These are phyloP conservation scores for Pseudois nayaur DNA, from an alignment of 2,113 vertebrate species.

Conservation along the genomic window DNA sequence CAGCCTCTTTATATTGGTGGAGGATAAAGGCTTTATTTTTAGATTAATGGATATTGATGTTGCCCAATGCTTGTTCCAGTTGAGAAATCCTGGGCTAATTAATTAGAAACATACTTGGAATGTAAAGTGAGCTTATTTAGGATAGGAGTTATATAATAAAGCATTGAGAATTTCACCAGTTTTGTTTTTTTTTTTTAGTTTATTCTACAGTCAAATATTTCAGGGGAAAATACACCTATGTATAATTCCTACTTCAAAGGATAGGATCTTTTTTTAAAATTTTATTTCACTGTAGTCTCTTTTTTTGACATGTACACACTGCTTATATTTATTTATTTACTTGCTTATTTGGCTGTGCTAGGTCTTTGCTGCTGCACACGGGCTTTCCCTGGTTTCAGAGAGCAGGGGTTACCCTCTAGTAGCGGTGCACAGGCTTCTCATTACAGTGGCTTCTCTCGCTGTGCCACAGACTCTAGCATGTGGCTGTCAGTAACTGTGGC, in stretches of 20 bases:
- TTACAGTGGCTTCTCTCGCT: not conserved
- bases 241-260: not conserved
- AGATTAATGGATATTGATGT: not conserved
- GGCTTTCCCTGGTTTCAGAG: not conserved
- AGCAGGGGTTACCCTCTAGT: not conserved
- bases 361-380: not conserved
- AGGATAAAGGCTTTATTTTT: not conserved
- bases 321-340: not conserved
- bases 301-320: not conserved
- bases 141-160: not conserved
- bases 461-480: not conserved
- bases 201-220: not conserved
- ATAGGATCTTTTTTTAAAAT: not conserved
- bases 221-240: not conserved
- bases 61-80: not conserved
- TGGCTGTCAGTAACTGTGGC: not conserved
- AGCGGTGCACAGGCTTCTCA: not conserved
- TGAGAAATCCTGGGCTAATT: constrained; percentile 11
- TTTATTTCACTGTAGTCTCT: not conserved
- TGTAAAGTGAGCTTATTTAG: not conserved
- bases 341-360: not conserved
- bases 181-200: not conserved
- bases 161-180: not conserved
- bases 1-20: not conserved
- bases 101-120: not conserved